A percentile compares a stretch with the other conserved stretches of the same genome.
phyloP scores from a whole-genome alignment of 2,888 invertebrate species.

The Eilema sororculum region DNA sequence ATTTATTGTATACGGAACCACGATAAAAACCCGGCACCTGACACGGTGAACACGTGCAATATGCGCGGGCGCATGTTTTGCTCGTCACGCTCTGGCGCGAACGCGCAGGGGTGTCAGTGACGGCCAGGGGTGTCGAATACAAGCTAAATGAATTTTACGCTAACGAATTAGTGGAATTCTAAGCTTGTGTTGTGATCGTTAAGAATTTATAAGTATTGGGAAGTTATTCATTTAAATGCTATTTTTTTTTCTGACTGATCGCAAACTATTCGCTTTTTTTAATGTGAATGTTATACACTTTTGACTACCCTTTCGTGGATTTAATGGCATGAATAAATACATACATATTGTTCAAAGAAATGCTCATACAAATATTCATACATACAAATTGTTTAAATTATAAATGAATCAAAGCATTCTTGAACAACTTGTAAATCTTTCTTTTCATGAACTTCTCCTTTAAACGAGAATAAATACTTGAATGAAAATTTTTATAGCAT shows the following conservation, averaged over 20 bases:
- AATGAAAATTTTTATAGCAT: too few relatives aligned
- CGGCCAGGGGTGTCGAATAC: slow-evolving; percentile 62
- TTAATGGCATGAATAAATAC: too few relatives aligned
- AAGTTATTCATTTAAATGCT: background rate
- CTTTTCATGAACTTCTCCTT: background rate
- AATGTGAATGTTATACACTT: too few relatives aligned
- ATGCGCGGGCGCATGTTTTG: slow-evolving; percentile 49
- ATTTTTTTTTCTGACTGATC: background rate
- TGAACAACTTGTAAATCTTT: too few relatives aligned
- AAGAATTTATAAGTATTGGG: background rate
- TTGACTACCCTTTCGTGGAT: too few relatives aligned
- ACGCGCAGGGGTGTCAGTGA: slow-evolving; percentile 62
- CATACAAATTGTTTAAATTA: too few relatives aligned
- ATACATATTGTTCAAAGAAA: too few relatives aligned
- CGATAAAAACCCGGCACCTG: slow-evolving; percentile 36
- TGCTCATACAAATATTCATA: too few relatives aligned
- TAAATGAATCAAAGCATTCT: too few relatives aligned
- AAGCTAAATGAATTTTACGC: slow-evolving; percentile 73
- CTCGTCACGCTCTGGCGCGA: slow-evolving; percentile 47
- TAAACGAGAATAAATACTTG: background rate
- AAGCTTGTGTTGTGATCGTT: slow-evolving; percentile 6
- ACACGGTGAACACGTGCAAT: slow-evolving; percentile 41
- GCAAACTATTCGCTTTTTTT: too few relatives aligned
- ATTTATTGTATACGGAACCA: slow-evolving; percentile 18
- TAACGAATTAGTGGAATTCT: slow-evolving; percentile 78